phyloP scores from a whole-genome alignment of 1,140 invertebrate species.

The Batillaria attramentaria region DNA sequence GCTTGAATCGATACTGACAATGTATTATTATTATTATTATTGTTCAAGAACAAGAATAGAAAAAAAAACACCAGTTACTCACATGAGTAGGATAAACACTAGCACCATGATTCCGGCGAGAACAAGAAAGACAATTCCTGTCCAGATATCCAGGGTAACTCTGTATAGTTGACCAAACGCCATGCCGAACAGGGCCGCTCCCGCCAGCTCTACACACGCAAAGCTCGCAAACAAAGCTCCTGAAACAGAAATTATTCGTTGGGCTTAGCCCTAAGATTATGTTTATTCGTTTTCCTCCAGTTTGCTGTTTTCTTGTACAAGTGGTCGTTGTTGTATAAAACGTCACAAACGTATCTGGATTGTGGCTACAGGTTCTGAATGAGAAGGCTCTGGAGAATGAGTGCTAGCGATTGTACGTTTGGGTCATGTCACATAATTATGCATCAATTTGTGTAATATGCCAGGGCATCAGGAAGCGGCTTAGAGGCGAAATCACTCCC shows the following conservation, averaged over 20 bases:
- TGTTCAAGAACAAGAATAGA: background rate
- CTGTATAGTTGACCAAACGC: conserved; percentile 10
- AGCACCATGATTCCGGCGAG: background rate
- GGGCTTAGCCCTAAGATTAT: background rate
- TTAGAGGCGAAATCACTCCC: too few relatives aligned
- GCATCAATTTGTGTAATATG: background rate
- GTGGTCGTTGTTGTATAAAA: background rate
- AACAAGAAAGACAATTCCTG: conserved; percentile 23
- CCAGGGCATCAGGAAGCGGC: background rate
- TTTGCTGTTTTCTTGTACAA: background rate
- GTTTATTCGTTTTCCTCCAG: background rate
- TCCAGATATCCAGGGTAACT: conserved; percentile 1
- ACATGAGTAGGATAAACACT: conserved; percentile 21
- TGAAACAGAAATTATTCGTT: background rate
- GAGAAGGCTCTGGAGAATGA: too few relatives aligned
- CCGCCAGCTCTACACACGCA: conserved; percentile 26
- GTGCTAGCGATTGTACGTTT: background rate
- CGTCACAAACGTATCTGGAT: too few relatives aligned
- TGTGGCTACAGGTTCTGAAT: too few relatives aligned
- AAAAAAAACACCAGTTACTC: background rate
- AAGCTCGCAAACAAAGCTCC: conserved; percentile 11
- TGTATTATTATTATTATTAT: too few relatives aligned
- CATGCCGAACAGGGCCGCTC: conserved; percentile 16
- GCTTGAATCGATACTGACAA: too few relatives aligned
- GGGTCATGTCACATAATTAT: background rate